Base-by-base conservation (phyloP, 2,888 invertebrate species). In the Stictocephala bisonia region DNA sequence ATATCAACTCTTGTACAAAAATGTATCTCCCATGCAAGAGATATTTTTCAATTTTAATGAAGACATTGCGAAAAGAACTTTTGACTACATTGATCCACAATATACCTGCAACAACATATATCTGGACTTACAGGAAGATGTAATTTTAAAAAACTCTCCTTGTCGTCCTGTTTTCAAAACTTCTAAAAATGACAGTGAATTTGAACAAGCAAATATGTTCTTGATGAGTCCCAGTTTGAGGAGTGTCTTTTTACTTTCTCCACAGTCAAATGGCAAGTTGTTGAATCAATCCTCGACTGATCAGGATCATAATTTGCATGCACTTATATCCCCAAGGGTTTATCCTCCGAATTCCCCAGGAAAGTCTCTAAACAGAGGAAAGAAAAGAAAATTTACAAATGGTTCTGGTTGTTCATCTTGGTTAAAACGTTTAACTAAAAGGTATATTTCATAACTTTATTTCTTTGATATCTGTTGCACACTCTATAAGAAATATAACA, bases 341-440 rank as follows among this genome's bases (percentile, higher is more conserved):
- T 60, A 1, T 20, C 2, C 1, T 22, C 22, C n/a, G n/a, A n/a
- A n/a, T n/a, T n/a, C n/a, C n/a, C n/a, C n/a, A n/a, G n/a, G n/a
- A n/a, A 60, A 60, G 22, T 18, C 40, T 35, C 60, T 35, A 20
- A 35, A 18, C 3, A 22, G 9, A n/a, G 31, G 40, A 2, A 35
- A 20, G 22, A 64, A 64, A 26, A 64, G 26, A 27, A 64, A 64
- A 26, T 44, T 64, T 26, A n/a, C 44, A 1, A 26, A 18, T 7
- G 26, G 9, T 20, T 24, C 18, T 24, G 26, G 44, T 15, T 20
- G 40, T 22, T 44, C 64, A 24, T 64, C 64, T n/a, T 64, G 64
- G 64, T 24, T 64, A 2, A 64, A 64, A 20, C 41, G 44, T 26
- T 13, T 64, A 2, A 44, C 41, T n/a, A 64, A 64, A 64, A 64